Conservation (phyloP, 1,140 invertebrate genomes). For the Pseudomyrmex pallidus region DNA sequence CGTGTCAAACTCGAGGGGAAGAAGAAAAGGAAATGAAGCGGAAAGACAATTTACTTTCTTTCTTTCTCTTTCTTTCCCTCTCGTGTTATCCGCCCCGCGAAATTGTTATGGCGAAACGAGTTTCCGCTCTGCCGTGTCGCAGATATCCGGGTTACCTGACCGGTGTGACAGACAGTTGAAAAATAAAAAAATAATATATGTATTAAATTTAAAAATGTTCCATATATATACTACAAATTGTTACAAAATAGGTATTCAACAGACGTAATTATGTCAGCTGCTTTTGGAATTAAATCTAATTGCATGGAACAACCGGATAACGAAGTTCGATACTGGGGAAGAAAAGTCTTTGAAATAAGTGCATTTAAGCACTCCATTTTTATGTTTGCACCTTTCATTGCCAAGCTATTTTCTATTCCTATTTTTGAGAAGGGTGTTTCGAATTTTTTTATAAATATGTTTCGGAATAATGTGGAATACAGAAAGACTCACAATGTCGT, state of each 20-base stretch:
- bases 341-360: slow-evolving; percentile 72
- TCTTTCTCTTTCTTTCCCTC: too few species aligned
- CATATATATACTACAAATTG: too few species aligned
- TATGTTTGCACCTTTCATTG: slow-evolving; percentile 67
- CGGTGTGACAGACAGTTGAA: too few species aligned
- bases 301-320: slow-evolving; percentile 73
- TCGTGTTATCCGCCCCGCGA: too few species aligned
- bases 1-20: too few species aligned
- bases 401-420: slow-evolving; percentile 64
- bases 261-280: slow-evolving; percentile 76
- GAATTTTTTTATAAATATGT: slow-evolving; percentile 69
- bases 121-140: too few species aligned
- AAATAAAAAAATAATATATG: too few species aligned
- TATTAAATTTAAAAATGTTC: background rate
- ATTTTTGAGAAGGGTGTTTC: slow-evolving; percentile 56
- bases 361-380: slow-evolving; percentile 63
- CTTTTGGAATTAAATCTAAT: slow-evolving; percentile 78
- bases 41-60: too few species aligned
- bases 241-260: slow-evolving; percentile 67
- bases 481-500: slow-evolving; percentile 62
- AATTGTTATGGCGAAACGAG: too few species aligned
- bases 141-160: too few species aligned
- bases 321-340: slow-evolving; percentile 76
- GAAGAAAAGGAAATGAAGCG: too few species aligned
- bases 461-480: slow-evolving; percentile 61